These are phyloP conservation scores for Piezodorus guildinii DNA, from an alignment of 1,140 invertebrate species.

Conservation along the genomic window DNA sequence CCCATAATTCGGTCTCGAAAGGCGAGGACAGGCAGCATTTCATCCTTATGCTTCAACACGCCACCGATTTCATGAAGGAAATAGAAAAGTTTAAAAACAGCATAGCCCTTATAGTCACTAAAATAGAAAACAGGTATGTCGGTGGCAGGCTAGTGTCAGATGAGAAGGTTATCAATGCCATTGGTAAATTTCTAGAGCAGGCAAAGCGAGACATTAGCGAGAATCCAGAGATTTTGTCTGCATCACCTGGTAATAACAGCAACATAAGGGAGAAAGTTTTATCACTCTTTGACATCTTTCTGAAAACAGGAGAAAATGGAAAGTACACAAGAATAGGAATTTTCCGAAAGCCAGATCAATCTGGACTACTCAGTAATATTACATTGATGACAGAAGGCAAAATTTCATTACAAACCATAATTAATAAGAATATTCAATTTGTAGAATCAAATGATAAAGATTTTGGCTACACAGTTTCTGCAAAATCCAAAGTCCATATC, in stretches of 20 bases:
- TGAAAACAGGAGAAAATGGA: background rate
- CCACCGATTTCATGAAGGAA: constrained; percentile 19
- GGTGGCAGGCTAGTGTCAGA: background rate
- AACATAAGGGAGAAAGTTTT: background rate
- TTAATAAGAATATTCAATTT: background rate
- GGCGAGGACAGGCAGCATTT: constrained; percentile 26
- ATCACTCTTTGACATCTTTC: background rate
- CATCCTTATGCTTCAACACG: constrained; percentile 17
- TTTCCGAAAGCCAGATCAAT: background rate
- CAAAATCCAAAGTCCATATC: constrained; percentile 17
- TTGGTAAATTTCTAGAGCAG: background rate
- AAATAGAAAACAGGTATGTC: constrained; percentile 21
- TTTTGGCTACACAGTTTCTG: constrained; percentile 22
- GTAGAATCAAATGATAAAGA: background rate
- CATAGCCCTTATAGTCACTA: constrained; percentile 25
- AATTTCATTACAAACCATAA: background rate
- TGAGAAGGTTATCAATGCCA: background rate
- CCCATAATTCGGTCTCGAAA: constrained; percentile 20
- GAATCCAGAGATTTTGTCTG: background rate
- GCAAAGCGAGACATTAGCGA: background rate
- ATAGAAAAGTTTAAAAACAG: constrained; percentile 20
- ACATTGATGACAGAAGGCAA: background rate
- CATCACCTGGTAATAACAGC: too few species aligned
- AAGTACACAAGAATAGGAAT: background rate
- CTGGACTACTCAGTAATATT: background rate